Evolutionary conservation across 2,797 vertebrate species (phyloP), one percentile per base, ranked within the genome.

Genomic region (Moxostoma hubbsi): DNA sequence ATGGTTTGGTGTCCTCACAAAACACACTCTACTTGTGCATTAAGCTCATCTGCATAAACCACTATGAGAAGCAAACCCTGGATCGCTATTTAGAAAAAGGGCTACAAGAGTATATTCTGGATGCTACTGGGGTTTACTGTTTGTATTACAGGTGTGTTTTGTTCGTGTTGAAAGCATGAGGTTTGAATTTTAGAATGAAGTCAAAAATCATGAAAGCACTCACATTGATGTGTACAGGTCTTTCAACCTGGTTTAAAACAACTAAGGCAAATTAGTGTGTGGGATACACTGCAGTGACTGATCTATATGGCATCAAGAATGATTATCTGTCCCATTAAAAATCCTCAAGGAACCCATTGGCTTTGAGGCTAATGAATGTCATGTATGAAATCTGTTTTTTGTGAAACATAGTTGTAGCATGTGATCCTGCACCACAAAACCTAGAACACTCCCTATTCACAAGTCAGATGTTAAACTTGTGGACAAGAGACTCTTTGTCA

Each of bases 401-500:
- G 50, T 16, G 50, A 70, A 70, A 63, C 45, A 50, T 47, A 73
- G 55, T 6, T 51, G 10, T 82, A 88, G 83, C 89, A 88, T 88
- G 89, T 88, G 88, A 91, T 89, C 83, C 77, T 6, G 79, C 83
- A 75, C 79, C 85, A 71, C 75, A 82, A 36, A 80, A 75, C 85
- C 62, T 49, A 85, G 77, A 89, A 89, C 87, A 89, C 88, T 87
- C 88, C 89, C 83, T 86, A 87, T 89, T 89, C 83, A 90, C 77
- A 71, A 90, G 90, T 93, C 90, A 91, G 90, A 92, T 92, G 90
- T 70, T 87, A 73, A 79, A 67, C 76, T 45, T 11, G 10, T 73
- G 77, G 89, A 92, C 92, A 93, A 92, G 82, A 78, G 75, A 55
- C 54, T 83, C 85, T 88, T 92, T 94, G 90, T 92, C 79, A 53